These are phyloP conservation scores for Molossus molossus DNA, from an alignment of 2,797 vertebrate genomes.

Conservation along the genomic window DNA sequence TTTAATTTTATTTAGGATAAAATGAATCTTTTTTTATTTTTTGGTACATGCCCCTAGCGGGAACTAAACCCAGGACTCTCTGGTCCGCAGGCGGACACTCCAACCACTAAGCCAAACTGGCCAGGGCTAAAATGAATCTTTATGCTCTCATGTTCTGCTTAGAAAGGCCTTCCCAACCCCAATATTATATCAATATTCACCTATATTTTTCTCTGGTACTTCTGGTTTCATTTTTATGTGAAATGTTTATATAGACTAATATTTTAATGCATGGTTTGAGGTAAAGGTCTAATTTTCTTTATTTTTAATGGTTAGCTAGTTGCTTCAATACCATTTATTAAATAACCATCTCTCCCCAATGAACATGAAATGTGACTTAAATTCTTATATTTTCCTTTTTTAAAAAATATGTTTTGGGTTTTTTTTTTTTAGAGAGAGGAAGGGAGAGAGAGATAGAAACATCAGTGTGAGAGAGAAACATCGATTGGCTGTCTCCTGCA, in stretches of 20 bases:
- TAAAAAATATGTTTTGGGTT: too few species aligned
- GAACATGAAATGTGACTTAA: slow-evolving; percentile 3
- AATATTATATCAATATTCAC: background rate
- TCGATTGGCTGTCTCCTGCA: too few species aligned
- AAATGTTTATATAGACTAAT: background rate
- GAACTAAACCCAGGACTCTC: too few species aligned
- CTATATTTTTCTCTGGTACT: slow-evolving; percentile 12
- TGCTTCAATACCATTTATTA: background rate
- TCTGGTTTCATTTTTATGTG: slow-evolving; percentile 36
- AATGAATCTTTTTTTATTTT: background rate
- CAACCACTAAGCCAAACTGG: too few species aligned
- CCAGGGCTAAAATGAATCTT: background rate
- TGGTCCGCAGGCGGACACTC: too few species aligned
- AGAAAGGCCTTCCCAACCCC: background rate
- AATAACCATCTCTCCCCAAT: background rate
- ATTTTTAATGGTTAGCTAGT: slow-evolving; percentile 37
- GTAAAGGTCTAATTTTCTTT: slow-evolving; percentile 16
- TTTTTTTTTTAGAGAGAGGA: too few species aligned
- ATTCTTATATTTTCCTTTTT: background rate
- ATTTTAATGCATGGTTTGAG: slow-evolving; percentile 44
- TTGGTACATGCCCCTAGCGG: too few species aligned
- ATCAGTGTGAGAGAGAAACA: too few species aligned
- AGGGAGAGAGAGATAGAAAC: too few species aligned
- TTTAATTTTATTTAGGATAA: slow-evolving; percentile 20
- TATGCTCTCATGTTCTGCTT: background rate